phyloP scores from a whole-genome alignment of 2,888 invertebrate species.

The Acanthosepion esculentum region DNA sequence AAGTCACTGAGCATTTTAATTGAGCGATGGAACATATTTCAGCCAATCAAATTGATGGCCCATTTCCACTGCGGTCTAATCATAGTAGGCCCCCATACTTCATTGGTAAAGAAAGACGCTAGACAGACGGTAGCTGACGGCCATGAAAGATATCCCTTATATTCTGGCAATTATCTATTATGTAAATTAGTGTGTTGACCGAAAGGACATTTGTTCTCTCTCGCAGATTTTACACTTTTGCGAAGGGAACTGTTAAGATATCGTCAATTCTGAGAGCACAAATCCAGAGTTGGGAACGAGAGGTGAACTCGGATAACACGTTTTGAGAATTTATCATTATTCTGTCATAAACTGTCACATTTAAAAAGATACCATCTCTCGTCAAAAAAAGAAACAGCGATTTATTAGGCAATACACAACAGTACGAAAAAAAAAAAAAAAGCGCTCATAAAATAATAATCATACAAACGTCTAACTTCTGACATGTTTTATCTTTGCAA shows the following conservation, averaged over 20 bases:
- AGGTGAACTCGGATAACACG: too few relatives aligned
- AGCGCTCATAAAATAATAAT: too few relatives aligned
- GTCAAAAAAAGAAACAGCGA: too few relatives aligned
- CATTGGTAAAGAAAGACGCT: neutral
- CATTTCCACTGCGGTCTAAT: neutral
- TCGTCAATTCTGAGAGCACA: neutral
- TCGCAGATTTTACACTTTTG: neutral
- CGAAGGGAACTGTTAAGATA: neutral
- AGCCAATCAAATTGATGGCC: neutral
- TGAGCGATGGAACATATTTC: neutral
- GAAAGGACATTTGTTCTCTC: neutral
- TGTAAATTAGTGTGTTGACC: neutral
- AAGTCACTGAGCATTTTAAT: neutral
- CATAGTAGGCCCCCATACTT: neutral
- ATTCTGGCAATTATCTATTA: neutral
- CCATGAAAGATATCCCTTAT: neutral
- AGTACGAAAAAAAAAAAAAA: too few relatives aligned
- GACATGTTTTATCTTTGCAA: too few relatives aligned
- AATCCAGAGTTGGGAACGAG: too few relatives aligned
- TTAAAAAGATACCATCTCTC: too few relatives aligned
- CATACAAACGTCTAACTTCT: too few relatives aligned
- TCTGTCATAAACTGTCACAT: too few relatives aligned
- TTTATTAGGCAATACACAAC: too few relatives aligned
- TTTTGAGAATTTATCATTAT: too few relatives aligned
- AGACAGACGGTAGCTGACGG: neutral